A percentile compares a stretch with the other conserved stretches of the same genome.
phyloP scores from a whole-genome alignment of 2,797 vertebrate species.

The Psittacula derbiana region DNA sequence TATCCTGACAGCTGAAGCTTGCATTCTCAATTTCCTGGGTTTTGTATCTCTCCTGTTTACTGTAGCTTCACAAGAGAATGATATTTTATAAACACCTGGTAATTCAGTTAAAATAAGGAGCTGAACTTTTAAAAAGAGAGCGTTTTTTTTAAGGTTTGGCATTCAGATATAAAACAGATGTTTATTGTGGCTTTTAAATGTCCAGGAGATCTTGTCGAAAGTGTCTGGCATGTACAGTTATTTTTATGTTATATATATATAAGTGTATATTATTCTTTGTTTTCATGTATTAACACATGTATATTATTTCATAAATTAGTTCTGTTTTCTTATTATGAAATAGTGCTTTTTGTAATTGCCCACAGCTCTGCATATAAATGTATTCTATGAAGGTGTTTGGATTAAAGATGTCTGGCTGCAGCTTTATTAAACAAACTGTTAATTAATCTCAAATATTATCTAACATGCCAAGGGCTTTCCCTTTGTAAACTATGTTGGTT shows the following conservation, averaged over 20 bases:
- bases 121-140: constrained; percentile 59
- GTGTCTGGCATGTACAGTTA: constrained; percentile 47
- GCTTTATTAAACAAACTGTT: constrained; percentile 53
- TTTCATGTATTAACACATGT: constrained; percentile 7
- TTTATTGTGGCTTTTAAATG: constrained; percentile 46
- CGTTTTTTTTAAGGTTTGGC: constrained; percentile 49
- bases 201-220: constrained; percentile 51
- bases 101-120: constrained; percentile 67
- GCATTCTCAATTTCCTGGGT: neutral
- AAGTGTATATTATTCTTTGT: constrained; percentile 32
- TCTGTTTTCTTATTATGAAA: constrained; percentile 34
- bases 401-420: constrained; percentile 48
- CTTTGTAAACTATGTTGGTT: neutral
- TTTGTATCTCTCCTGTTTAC: constrained; percentile 46
- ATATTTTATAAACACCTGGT: constrained; percentile 72
- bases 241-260: constrained; percentile 45
- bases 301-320: constrained; percentile 44
- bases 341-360: constrained; percentile 9
- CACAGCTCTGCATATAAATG: constrained; percentile 18
- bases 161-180: constrained; percentile 65
- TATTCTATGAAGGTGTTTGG: constrained; percentile 22
- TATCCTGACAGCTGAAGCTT: constrained; percentile 3
- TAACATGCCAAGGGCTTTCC: constrained; percentile 11
- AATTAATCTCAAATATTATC: constrained; percentile 54
- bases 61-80: constrained; percentile 47